These are phyloP conservation scores for Danio kyathit DNA, from an alignment of 2,797 vertebrate genomes.

Conservation along the genomic window DNA sequence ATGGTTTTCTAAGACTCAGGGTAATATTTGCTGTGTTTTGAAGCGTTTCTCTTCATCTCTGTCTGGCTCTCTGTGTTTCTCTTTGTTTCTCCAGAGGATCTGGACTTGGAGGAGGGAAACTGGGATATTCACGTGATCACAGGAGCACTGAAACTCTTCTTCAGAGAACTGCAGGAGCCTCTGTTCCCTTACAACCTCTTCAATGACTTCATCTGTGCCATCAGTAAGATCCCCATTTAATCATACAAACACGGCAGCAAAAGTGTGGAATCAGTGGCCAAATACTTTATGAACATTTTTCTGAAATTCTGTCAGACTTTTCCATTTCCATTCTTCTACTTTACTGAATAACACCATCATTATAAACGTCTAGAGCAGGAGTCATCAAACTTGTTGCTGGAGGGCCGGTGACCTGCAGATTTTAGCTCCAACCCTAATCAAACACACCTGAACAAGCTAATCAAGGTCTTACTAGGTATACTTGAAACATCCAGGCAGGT, in stretches of 20 bases:
- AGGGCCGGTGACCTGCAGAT: no score
- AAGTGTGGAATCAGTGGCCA: slow-evolving; percentile 18
- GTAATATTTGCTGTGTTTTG: neutral
- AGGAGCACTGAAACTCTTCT: slow-evolving; percentile 93
- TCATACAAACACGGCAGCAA: slow-evolving; percentile 53
- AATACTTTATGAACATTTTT: neutral
- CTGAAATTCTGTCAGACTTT: no score
- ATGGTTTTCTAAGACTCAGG: neutral
- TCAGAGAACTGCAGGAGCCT: slow-evolving; percentile 91
- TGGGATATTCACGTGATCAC: slow-evolving; percentile 97
- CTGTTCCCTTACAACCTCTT: slow-evolving; percentile 91
- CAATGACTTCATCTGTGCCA: slow-evolving; percentile 84
- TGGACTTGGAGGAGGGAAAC: slow-evolving; percentile 90
- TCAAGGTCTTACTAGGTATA: no score
- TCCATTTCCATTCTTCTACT: no score
- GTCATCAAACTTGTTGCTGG: no score
- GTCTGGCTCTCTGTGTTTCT: neutral
- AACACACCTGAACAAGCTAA: no score
- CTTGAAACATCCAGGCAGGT: no score
- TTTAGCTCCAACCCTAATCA: no score
- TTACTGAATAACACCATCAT: no score
- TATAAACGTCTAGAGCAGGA: no score
- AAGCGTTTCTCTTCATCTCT: neutral
- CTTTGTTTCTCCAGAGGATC: slow-evolving; percentile 81
- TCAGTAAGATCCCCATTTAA: slow-evolving; percentile 77